Evolutionary conservation across 2,113 vertebrate species (phyloP).

Genomic region (Rhagologus leucostigma): DNA sequence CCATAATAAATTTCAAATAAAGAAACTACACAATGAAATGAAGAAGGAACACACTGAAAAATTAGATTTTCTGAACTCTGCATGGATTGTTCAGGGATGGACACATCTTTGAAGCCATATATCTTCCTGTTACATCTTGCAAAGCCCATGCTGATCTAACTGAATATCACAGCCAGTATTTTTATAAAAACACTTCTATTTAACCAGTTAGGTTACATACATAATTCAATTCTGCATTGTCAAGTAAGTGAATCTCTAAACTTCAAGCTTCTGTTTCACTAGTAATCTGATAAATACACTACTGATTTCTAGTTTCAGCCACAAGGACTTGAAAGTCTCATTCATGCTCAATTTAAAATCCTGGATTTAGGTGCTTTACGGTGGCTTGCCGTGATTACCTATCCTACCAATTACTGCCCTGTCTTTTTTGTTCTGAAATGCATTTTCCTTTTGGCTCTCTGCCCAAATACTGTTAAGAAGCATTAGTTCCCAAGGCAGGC

Average conservation of each 20-base stretch:
- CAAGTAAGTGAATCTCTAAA: not conserved
- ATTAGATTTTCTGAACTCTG: not conserved
- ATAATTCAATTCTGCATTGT: not conserved
- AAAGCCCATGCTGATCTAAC: not conserved
- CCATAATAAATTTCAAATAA: not conserved
- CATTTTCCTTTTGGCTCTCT: conserved; percentile 68
- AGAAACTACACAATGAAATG: not conserved
- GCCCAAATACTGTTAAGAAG: conserved; percentile 60
- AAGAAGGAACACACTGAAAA: not conserved
- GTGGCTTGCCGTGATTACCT: conserved; percentile 41
- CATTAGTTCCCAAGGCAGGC: conserved; percentile 69
- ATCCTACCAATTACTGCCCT: conserved; percentile 8
- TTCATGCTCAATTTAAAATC: conserved; percentile 26
- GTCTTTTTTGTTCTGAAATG: conserved; percentile 57
- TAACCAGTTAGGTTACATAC: not conserved
- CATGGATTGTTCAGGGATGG: not conserved
- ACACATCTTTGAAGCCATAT: not conserved
- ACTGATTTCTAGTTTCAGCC: not conserved
- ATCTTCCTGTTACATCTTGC: not conserved
- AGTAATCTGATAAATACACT: not conserved
- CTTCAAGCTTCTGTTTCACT: not conserved
- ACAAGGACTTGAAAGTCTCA: not conserved
- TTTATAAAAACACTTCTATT: not conserved
- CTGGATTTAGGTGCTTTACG: conserved; percentile 15
- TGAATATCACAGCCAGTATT: not conserved